Evolutionary conservation across 2,797 vertebrate genomes (phyloP).

Genomic region (Trichosurus vulpecula): DNA sequence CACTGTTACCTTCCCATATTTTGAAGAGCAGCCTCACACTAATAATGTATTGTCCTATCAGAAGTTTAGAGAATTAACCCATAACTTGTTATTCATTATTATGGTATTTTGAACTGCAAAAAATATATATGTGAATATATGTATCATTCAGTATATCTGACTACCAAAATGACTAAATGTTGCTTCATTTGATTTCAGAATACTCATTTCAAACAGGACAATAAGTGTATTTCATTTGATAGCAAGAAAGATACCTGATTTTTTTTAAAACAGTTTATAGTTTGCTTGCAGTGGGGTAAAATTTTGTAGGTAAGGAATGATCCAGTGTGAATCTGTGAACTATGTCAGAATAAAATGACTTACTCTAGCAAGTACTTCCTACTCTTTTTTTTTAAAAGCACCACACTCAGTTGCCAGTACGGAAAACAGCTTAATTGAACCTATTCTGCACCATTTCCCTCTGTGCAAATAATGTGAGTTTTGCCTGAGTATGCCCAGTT

Average conservation of each 20-base stretch:
- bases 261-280: neutral
- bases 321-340: neutral
- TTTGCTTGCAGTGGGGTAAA: neutral
- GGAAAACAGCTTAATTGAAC: slow-evolving; percentile 41
- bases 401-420: neutral
- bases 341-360: slow-evolving; percentile 23
- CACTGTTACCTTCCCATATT: neutral
- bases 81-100: neutral
- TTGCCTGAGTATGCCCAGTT: slow-evolving; percentile 12
- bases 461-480: slow-evolving; percentile 24
- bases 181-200: slow-evolving; percentile 30
- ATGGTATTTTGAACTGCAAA: neutral
- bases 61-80: slow-evolving; percentile 11
- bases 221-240: slow-evolving; percentile 9
- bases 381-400: neutral
- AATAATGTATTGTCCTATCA: neutral
- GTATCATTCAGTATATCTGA: neutral
- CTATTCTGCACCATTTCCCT: neutral
- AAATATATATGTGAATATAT: slow-evolving; percentile 1
- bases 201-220: slow-evolving; percentile 1
- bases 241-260: neutral
- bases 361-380: slow-evolving; percentile 22
- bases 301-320: slow-evolving; percentile 5
- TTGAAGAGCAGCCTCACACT: slow-evolving; percentile 1
- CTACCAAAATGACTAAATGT: slow-evolving; percentile 44